These are phyloP conservation scores for Aegotheles bennettii DNA, from an alignment of 2,113 vertebrate species.

Conservation along the genomic window DNA sequence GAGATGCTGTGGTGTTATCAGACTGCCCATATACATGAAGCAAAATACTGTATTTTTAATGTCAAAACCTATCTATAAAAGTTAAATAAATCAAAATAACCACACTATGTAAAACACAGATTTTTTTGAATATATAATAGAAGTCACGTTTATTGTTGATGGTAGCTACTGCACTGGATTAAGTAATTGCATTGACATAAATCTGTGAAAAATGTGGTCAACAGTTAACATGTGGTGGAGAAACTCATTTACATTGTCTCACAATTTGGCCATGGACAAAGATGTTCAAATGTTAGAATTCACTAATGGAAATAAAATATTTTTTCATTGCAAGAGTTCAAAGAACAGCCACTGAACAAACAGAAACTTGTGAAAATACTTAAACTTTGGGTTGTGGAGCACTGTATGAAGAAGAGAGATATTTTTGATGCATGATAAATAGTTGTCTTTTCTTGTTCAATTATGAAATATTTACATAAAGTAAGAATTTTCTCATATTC, in stretches of 20 bases:
- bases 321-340: not conserved
- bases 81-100: not conserved
- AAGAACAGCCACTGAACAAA: rapidly evolving
- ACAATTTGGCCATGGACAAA: not conserved
- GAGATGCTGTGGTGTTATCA: not conserved
- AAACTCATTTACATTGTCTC: not conserved
- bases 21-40: not conserved
- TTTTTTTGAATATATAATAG: not conserved
- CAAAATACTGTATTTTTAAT: not conserved
- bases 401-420: not conserved
- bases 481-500: not conserved
- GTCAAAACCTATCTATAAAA: not conserved
- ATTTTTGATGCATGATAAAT: not conserved
- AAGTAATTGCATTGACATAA: not conserved
- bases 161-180: not conserved
- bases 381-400: not conserved
- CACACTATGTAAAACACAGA: not conserved
- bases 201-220: not conserved
- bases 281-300: not conserved
- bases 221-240: not conserved
- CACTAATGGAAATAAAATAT: not conserved
- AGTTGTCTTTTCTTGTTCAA: not conserved
- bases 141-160: not conserved
- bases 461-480: not conserved
- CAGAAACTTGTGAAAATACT: not conserved